Conservation (phyloP, 64 coral and sea anemone species). For the Anthopleura sola region DNA sequence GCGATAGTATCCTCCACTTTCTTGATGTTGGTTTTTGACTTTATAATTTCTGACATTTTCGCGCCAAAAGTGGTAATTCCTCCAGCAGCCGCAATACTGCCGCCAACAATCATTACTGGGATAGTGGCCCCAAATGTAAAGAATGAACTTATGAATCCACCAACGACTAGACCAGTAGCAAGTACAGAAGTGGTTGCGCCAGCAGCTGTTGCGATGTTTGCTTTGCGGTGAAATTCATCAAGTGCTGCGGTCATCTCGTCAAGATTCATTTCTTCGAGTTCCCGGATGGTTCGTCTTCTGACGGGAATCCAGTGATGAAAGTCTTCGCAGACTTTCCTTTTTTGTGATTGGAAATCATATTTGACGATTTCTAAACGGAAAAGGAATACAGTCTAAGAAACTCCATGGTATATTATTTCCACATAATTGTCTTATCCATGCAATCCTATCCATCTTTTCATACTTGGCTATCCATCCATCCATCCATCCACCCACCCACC, state of each 20-base stretch:
- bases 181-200: slow-evolving; percentile 60
- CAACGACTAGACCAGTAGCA: slow-evolving; percentile 53
- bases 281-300: slow-evolving; percentile 34
- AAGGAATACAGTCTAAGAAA: background rate
- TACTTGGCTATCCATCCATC: background rate
- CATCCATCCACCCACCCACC: background rate
- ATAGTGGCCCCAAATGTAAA: slow-evolving; percentile 67
- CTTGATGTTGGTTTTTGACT: slow-evolving; percentile 27
- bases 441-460: no score
- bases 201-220: slow-evolving; percentile 54
- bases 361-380: slow-evolving; percentile 36
- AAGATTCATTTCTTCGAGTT: slow-evolving; percentile 44
- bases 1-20: slow-evolving; percentile 41
- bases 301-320: slow-evolving; percentile 58
- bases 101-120: slow-evolving; percentile 47
- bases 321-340: slow-evolving; percentile 41
- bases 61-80: slow-evolving; percentile 59
- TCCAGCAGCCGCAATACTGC: slow-evolving; percentile 41
- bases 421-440: background rate
- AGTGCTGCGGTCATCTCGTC: slow-evolving; percentile 28
- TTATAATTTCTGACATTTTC: slow-evolving; percentile 47
- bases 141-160: slow-evolving; percentile 42
- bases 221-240: slow-evolving; percentile 56
- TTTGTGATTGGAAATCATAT: slow-evolving; percentile 38
- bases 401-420: background rate